A percentile compares a stretch with the other conserved stretches of the same genome.
Evolutionary conservation across 2,797 vertebrate genomes (phyloP).

Genomic region (Chaunax sp.): DNA sequence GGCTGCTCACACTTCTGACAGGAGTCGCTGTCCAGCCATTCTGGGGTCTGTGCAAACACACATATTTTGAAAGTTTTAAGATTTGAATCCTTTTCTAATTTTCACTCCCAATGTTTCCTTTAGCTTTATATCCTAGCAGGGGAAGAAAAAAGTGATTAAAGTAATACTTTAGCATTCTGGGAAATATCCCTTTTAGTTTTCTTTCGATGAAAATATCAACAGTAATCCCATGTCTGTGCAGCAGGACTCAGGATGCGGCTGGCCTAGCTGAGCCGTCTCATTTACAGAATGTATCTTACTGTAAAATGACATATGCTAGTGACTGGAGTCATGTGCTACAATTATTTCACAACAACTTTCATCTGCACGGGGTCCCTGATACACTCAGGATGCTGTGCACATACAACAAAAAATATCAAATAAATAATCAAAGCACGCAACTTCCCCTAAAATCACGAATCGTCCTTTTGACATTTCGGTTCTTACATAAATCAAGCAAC

Average conservation of each 20-base stretch:
- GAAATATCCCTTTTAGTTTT: neutral
- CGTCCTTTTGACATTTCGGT: no score
- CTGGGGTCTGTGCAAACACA: slow-evolving; percentile 87
- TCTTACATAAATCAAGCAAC: no score
- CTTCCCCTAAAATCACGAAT: no score
- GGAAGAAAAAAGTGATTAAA: neutral
- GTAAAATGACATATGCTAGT: neutral
- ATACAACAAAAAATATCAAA: no score
- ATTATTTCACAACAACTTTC: neutral
- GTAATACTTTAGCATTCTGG: neutral
- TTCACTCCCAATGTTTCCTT: neutral
- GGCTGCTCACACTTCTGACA: slow-evolving; percentile 99
- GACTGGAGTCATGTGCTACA: neutral
- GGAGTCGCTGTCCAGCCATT: slow-evolving; percentile 98
- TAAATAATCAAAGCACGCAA: no score
- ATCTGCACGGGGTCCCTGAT: neutral
- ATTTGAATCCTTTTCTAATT: no score
- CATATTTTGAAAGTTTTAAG: no score
- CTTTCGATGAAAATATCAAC: neutral
- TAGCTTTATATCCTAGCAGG: neutral
- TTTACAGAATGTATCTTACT: neutral
- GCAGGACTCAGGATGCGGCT: neutral
- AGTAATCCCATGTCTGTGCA: neutral
- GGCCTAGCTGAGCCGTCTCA: no score
- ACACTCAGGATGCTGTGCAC: neutral